Percentiles rank a stretch among this genome's conserved stretches.
Evolutionary conservation across 2,888 invertebrate species (phyloP).

Genomic region (Drosophila kuntzei): DNA sequence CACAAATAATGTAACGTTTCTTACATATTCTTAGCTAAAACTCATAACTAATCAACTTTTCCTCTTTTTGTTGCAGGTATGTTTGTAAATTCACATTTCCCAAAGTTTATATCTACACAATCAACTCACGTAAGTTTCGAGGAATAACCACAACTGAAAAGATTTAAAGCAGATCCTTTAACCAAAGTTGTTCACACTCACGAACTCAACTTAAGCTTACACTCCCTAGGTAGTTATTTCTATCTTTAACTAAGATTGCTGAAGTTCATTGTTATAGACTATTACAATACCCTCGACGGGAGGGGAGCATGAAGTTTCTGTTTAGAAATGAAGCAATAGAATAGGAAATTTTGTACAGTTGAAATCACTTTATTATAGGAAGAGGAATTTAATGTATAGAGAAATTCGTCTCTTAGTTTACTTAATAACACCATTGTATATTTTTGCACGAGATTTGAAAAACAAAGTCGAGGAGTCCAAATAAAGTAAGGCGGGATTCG

Average conservation of each 20-base stretch:
- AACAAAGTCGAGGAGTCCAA: constrained; percentile 21
- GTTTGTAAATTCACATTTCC: constrained; percentile 31
- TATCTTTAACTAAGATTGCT: neutral
- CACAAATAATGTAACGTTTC: neutral
- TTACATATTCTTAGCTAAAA: neutral
- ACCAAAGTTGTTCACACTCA: constrained; percentile 1
- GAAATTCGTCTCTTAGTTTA: neutral
- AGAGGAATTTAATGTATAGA: neutral
- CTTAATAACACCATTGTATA: constrained; percentile 1
- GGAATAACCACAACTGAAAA: constrained; percentile 5
- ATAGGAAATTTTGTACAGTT: neutral
- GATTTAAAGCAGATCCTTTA: constrained; percentile 6
- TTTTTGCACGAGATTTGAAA: constrained; percentile 10
- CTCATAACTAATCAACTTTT: neutral
- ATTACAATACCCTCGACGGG: neutral
- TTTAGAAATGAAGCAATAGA: neutral
- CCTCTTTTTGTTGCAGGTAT: constrained; percentile 67
- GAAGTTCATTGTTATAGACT: neutral
- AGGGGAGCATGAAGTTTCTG: neutral
- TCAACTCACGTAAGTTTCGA: constrained; percentile 41
- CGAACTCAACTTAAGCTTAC: neutral
- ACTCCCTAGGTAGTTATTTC: neutral
- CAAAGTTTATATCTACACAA: neutral
- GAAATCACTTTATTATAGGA: neutral
- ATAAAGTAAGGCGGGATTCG: constrained; percentile 9